These are phyloP conservation scores for Marisa cornuarietis DNA, from an alignment of 1,140 invertebrate genomes.

Conservation along the genomic window DNA sequence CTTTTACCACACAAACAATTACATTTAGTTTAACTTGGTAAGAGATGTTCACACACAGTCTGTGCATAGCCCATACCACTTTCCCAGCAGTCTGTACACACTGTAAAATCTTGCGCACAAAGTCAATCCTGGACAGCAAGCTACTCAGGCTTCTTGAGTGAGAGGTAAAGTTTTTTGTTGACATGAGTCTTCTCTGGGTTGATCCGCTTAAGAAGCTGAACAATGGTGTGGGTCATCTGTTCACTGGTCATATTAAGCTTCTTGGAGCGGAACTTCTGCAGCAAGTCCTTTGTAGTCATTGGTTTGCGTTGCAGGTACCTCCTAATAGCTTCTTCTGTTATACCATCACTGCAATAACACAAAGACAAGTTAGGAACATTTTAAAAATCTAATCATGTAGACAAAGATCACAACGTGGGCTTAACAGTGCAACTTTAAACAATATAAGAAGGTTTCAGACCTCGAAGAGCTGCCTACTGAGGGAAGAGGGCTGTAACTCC, in stretches of 20 bases:
- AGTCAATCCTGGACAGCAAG: no score
- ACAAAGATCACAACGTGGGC: no score
- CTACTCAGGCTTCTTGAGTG: conserved; percentile 69
- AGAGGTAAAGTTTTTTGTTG: conserved; percentile 95
- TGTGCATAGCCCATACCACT: no score
- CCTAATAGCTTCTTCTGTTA: conserved; percentile 92
- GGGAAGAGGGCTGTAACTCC: conserved; percentile 20
- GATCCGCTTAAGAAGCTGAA: conserved; percentile 92
- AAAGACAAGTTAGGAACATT: not conserved
- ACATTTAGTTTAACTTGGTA: no score
- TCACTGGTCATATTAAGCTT: conserved; percentile 90
- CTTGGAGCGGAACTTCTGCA: conserved; percentile 95
- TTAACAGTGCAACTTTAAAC: no score
- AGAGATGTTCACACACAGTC: no score
- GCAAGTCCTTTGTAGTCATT: conserved; percentile 92
- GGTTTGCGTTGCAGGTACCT: conserved; percentile 93
- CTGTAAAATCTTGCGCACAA: no score
- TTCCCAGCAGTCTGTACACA: no score
- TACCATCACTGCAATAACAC: conserved; percentile 78
- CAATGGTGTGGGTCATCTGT: conserved; percentile 90
- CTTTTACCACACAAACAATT: no score
- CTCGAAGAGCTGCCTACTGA: conserved; percentile 16
- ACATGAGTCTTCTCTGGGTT: conserved; percentile 92
- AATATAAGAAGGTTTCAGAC: not conserved
- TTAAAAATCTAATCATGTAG: no score